Base-by-base conservation (phyloP, 2,797 vertebrate genomes). In the Leptatherina wallacei region DNA sequence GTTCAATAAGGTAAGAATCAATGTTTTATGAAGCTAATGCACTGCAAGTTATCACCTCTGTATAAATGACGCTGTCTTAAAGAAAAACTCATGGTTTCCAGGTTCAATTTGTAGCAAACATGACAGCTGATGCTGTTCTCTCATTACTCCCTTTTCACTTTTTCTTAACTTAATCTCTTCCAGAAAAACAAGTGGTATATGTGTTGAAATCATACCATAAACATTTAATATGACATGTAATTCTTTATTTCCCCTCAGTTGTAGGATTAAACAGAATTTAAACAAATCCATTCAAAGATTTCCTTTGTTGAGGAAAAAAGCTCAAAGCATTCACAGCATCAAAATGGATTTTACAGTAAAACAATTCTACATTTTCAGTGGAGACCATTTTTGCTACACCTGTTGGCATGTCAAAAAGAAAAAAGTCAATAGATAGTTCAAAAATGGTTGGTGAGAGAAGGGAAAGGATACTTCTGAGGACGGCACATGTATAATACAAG, bases 21-120 rank as follows among this genome's bases (percentile, higher is more conserved):
- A 24, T 56, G 65, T 73, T 88, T 87, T 24, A 85, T 74, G 42
- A 59, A 75, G 81, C 32, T 80, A 78, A 77, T 67, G 77, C 44
- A 64, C 62, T 81, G 75, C 54, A 63, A 84, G 2, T 22, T 10
- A 85, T 61, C 36, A 36, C 27, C 32, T 12, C 44, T 12, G 33
- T 27, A 62, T n/a, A 29, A 56, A 63, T 62, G 30, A 61, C 32
- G 52, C 1, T 24, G 44, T 40, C 35, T 65, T 54, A 16, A 44
- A 63, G 72, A 61, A 13, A 62, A 24, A 44, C 4, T 6, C 32
- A 4, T 32, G 32, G 6, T 47, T 47, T 47, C 20, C 20, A 8
- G 20, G 44, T 47, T 47, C 20, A 20, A 9, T n/a, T n/a, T 47
- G 18, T 47, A n/a, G 7, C 44, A 20, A 18, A 47, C n/a, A 47